A percentile compares a stretch with the other conserved stretches of the same genome.
phyloP scores from a whole-genome alignment of 2,797 vertebrate genomes.

The Crotalus adamanteus region DNA sequence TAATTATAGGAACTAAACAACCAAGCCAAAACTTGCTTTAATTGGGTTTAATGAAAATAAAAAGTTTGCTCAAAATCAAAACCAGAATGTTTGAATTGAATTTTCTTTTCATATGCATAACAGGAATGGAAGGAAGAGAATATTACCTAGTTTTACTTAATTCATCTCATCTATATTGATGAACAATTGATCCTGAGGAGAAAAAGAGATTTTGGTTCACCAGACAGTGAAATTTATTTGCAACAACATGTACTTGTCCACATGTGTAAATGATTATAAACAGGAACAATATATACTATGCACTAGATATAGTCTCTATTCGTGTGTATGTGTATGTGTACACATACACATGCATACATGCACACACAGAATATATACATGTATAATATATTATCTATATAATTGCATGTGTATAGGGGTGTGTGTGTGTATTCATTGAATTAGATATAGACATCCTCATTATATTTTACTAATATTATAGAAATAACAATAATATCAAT shows the following conservation, averaged over 20 bases:
- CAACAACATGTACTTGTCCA: not conserved
- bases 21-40: not conserved
- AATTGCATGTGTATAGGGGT: no score
- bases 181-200: not conserved
- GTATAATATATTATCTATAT: no score
- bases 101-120: not conserved
- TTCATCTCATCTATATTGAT: not conserved
- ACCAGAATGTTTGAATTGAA: not conserved
- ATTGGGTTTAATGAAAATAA: not conserved
- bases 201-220: not conserved
- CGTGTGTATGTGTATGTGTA: no score
- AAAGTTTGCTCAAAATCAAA: not conserved
- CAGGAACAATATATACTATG: not conserved
- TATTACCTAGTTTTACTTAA: not conserved
- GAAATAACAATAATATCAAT: no score
- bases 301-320: no score
- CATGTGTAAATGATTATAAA: not conserved
- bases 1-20: not conserved
- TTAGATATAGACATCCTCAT: no score
- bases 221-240: not conserved
- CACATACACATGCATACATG: no score
- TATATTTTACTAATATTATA: no score
- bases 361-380: no score
- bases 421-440: no score
- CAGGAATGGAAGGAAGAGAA: not conserved